A percentile compares a stretch with the other conserved stretches of the same genome.
These are phyloP conservation scores for Agrilus mali DNA, from an alignment of 2,888 invertebrate species.

Conservation along the genomic window DNA sequence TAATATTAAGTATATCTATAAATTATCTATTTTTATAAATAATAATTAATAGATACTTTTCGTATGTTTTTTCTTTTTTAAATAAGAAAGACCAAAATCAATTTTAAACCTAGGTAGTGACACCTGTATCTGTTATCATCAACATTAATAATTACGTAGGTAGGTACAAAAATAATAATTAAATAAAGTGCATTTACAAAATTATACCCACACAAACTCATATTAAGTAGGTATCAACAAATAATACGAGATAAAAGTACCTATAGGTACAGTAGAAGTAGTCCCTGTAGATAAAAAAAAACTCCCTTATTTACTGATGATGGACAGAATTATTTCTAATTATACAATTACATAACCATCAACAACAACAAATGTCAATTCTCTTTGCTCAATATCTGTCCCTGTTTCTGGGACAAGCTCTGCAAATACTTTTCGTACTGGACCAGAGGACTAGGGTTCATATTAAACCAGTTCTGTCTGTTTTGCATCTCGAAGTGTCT, in stretches of 20 bases:
- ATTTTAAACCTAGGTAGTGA: background rate
- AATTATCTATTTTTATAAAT: too few species aligned
- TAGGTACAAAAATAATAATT: background rate
- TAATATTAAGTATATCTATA: too few species aligned
- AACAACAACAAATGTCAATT: conserved; percentile 18
- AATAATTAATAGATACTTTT: too few species aligned
- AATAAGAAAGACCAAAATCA: background rate
- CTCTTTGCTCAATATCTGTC: conserved; percentile 21
- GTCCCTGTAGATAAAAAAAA: background rate
- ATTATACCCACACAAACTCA: too few species aligned
- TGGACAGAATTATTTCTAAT: background rate
- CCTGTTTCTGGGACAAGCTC: conserved; percentile 21
- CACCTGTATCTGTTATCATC: background rate
- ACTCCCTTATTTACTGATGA: background rate
- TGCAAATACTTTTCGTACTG: conserved; percentile 33
- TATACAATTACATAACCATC: background rate
- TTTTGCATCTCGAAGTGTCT: conserved; percentile 32
- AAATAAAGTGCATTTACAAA: background rate
- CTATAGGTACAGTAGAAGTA: too few species aligned
- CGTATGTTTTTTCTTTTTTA: too few species aligned
- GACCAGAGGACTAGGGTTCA: conserved; percentile 23
- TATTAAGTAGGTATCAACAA: too few species aligned
- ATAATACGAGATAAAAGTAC: too few species aligned
- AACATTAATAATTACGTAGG: background rate
- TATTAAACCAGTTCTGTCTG: conserved; percentile 29